phyloP scores from a whole-genome alignment of 2,888 invertebrate species.

The Syritta pipiens region DNA sequence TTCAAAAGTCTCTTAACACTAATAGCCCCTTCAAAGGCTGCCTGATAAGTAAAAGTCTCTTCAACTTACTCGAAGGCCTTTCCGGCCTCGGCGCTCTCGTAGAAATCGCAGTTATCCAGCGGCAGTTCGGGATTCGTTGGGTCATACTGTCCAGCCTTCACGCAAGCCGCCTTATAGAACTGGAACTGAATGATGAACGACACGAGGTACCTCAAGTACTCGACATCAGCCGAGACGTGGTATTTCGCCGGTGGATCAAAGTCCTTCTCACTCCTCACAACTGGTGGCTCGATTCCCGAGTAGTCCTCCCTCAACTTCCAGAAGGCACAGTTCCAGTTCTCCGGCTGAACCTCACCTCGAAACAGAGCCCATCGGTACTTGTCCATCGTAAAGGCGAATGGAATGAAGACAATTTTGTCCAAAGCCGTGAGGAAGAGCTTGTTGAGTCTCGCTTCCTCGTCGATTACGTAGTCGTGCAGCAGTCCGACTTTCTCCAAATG shows the following conservation, averaged over 20 bases:
- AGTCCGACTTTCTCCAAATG: conserved; percentile 86
- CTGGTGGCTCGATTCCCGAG: conserved; percentile 85
- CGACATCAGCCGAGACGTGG: conserved; percentile 86
- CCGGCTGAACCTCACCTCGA: conserved; percentile 82
- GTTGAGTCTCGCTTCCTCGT: conserved; percentile 84
- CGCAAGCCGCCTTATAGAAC: conserved; percentile 86
- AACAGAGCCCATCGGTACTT: conserved; percentile 86
- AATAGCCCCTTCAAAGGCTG: no score
- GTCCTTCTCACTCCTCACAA: conserved; percentile 83
- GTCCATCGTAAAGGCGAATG: conserved; percentile 86
- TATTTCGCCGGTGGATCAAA: conserved; percentile 89
- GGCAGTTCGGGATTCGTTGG: conserved; percentile 84
- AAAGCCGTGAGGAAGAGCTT: conserved; percentile 85
- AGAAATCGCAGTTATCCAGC: conserved; percentile 92
- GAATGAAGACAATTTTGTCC: conserved; percentile 85
- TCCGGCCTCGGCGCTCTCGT: conserved; percentile 88
- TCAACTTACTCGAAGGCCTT: conserved; percentile 82
- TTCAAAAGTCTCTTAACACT: no score
- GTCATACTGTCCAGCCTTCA: conserved; percentile 88
- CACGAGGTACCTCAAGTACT: conserved; percentile 87
- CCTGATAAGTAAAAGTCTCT: not conserved
- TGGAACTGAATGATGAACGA: conserved; percentile 90
- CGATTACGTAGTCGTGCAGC: conserved; percentile 82
- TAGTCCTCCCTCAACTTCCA: conserved; percentile 83
- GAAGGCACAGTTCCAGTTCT: conserved; percentile 84